A percentile compares a stretch with the other conserved stretches of the same genome.
Evolutionary conservation across 2,113 vertebrate species (phyloP).

Genomic region (Istiophorus platypterus): DNA sequence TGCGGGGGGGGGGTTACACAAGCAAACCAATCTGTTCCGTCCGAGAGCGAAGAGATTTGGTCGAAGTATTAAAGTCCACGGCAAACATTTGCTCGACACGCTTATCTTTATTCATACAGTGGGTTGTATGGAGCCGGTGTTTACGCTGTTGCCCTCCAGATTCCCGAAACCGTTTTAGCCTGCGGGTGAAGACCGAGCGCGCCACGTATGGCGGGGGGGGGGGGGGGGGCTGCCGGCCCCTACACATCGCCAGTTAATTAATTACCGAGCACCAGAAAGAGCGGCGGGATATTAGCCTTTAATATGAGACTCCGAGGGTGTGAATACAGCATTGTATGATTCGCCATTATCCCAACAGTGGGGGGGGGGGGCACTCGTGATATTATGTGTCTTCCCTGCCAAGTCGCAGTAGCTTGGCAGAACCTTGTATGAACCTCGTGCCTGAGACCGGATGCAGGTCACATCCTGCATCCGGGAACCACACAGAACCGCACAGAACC

Average conservation of each 20-base stretch:
- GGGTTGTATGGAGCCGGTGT: not conserved
- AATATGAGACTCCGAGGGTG: constrained; percentile 23
- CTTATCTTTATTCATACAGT: not conserved
- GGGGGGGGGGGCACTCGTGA: constrained; percentile 24
- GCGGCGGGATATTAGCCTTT: constrained; percentile 41
- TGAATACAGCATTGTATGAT: constrained; percentile 21
- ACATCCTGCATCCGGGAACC: too few relatives aligned
- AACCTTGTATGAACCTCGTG: not conserved
- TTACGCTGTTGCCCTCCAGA: not conserved
- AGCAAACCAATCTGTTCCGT: not conserved
- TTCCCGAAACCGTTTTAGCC: not conserved
- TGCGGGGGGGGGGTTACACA: not conserved
- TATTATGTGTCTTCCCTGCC: not conserved
- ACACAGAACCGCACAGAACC: too few relatives aligned
- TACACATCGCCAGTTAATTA: constrained; percentile 60
- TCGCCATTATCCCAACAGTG: constrained; percentile 24
- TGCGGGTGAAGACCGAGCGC: constrained; percentile 20
- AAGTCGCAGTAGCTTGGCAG: constrained; percentile 3
- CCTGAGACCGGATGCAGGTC: too few relatives aligned
- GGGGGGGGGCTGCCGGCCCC: constrained; percentile 49
- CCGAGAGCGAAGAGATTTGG: not conserved
- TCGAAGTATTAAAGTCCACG: too few relatives aligned
- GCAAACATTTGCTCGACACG: too few relatives aligned
- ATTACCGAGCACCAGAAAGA: constrained; percentile 56
- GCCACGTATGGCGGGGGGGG: too few relatives aligned